These are phyloP conservation scores for Acleris cristana DNA, from an alignment of 2,888 invertebrate species.

Conservation along the genomic window DNA sequence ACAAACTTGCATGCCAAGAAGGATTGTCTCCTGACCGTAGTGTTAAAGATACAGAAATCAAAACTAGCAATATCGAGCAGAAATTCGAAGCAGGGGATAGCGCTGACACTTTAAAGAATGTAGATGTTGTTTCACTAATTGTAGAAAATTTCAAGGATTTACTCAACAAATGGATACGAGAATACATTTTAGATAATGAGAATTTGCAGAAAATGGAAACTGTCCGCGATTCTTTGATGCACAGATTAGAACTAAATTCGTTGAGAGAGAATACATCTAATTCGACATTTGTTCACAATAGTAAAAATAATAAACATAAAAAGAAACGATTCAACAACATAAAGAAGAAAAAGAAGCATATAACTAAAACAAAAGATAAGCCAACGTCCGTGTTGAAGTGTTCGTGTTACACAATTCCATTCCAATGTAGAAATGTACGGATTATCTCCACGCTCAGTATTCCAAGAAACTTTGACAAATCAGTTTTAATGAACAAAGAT, in stretches of 20 bases:
- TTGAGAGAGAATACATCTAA: slow-evolving; percentile 52
- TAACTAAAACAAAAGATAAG: neutral
- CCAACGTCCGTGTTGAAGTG: slow-evolving; percentile 39
- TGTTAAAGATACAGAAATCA: slow-evolving; percentile 52
- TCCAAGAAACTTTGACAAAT: slow-evolving; percentile 55
- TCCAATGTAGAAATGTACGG: slow-evolving; percentile 53
- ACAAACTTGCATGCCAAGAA: slow-evolving; percentile 47
- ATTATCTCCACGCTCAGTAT: slow-evolving; percentile 71
- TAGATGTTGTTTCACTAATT: slow-evolving; percentile 59
- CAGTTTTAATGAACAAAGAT: slow-evolving; percentile 10
- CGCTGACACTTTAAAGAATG: slow-evolving; percentile 34
- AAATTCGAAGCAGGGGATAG: slow-evolving; percentile 38
- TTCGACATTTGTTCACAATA: slow-evolving; percentile 59
- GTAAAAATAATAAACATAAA: neutral
- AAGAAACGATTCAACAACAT: neutral
- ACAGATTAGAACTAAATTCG: slow-evolving; percentile 49
- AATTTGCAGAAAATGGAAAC: slow-evolving; percentile 58
- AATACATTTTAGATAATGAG: slow-evolving; percentile 56
- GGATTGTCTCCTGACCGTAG: slow-evolving; percentile 52
- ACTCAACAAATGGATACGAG: slow-evolving; percentile 61
- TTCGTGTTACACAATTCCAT: slow-evolving; percentile 55
- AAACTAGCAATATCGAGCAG: slow-evolving; percentile 59
- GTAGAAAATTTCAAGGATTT: slow-evolving; percentile 64
- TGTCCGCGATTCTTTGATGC: slow-evolving; percentile 60
- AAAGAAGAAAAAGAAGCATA: neutral